These are phyloP conservation scores for Myotis yumanensis DNA, from an alignment of 2,113 vertebrate species.

Conservation along the genomic window DNA sequence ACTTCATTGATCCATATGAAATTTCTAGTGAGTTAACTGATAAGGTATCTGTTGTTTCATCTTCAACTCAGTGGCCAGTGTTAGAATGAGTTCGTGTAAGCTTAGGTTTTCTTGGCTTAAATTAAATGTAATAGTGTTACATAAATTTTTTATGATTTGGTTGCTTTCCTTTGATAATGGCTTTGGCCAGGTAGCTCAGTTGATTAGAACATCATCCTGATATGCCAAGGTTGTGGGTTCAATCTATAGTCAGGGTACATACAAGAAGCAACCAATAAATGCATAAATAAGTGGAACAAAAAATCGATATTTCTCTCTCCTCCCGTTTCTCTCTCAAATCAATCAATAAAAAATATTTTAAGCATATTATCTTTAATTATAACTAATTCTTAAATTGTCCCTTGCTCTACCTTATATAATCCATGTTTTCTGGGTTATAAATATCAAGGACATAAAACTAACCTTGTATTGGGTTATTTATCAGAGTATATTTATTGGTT, in stretches of 20 bases:
- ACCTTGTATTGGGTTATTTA: neutral
- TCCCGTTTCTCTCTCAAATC: neutral
- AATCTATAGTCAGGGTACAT: neutral
- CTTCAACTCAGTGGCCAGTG: neutral
- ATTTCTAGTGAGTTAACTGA: neutral
- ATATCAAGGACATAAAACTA: constrained; percentile 18
- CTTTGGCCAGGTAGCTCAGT: neutral
- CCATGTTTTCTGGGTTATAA: constrained; percentile 11
- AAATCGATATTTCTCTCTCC: neutral
- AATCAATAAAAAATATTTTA: neutral
- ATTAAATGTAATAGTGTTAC: constrained; percentile 37
- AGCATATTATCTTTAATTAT: constrained; percentile 26
- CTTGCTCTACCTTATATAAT: constrained; percentile 19
- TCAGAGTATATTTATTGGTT: neutral
- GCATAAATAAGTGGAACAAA: neutral
- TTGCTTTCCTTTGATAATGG: constrained; percentile 50
- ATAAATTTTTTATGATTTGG: constrained; percentile 12
- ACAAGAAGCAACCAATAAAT: neutral
- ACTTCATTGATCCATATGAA: neutral
- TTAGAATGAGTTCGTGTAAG: neutral
- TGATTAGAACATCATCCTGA: neutral
- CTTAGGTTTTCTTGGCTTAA: constrained; percentile 29
- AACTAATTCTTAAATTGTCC: constrained; percentile 26
- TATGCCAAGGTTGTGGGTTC: neutral
- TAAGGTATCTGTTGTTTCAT: neutral